Conservation (phyloP, 2,113 vertebrate genomes). For the Spea multiplicata region DNA sequence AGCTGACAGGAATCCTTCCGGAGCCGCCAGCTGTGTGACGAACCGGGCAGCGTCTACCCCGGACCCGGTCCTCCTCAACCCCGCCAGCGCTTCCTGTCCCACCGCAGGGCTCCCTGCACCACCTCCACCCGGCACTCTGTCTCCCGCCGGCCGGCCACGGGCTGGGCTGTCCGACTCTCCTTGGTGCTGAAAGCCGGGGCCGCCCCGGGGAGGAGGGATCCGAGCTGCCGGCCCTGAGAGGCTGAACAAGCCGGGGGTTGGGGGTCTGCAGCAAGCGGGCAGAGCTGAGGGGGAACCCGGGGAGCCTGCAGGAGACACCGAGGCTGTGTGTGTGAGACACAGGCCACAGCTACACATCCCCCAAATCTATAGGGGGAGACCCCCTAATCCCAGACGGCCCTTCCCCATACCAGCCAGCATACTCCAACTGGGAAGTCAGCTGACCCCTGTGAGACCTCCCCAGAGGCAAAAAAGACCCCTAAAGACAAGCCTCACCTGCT, state of each 20-base stretch:
- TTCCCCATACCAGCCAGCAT: not conserved
- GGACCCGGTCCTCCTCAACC: not conserved
- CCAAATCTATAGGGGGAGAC: not conserved
- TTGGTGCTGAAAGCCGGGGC: slow-evolving; percentile 31
- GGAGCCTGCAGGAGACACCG: slow-evolving; percentile 5
- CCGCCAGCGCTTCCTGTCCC: not conserved
- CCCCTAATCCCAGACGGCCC: not conserved
- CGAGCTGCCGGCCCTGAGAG: not conserved
- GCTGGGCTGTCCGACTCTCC: slow-evolving; percentile 14
- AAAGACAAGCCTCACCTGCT: not conserved
- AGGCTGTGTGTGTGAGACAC: not conserved
- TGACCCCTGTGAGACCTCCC: not conserved
- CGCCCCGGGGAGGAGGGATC: slow-evolving; percentile 9
- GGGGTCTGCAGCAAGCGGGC: not conserved
- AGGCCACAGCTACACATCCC: slow-evolving; percentile 7
- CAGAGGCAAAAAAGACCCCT: not conserved
- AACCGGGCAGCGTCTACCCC: not conserved
- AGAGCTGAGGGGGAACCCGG: slow-evolving; percentile 7
- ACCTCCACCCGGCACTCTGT: not conserved
- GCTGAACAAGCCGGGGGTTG: slow-evolving; percentile 5
- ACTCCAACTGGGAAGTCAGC: not conserved
- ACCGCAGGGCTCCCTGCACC: not conserved
- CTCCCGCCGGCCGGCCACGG: not conserved
- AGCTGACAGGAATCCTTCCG: not conserved
- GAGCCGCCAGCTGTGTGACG: not conserved